A percentile compares a stretch with the other conserved stretches of the same genome.
Conservation (phyloP, 1,140 invertebrate species). For the Heliothis subflexa region DNA sequence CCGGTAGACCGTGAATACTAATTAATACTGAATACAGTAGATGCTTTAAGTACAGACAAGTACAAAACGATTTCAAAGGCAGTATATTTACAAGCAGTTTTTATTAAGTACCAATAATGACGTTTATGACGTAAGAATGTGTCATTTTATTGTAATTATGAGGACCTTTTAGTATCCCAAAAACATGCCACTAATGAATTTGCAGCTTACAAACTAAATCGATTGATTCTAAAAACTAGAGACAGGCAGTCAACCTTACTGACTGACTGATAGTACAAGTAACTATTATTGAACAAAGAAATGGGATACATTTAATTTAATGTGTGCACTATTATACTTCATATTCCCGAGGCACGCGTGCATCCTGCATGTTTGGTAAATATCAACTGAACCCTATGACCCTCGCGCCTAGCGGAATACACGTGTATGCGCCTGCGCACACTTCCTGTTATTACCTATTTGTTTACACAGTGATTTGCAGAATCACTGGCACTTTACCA, state of each 20-base stretch:
- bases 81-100: background rate
- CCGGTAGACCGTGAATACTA: slow-evolving; percentile 15
- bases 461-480: slow-evolving; percentile 7
- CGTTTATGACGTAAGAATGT: too few species aligned
- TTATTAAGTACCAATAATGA: too few species aligned
- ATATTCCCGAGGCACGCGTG: background rate
- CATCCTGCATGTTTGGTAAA: slow-evolving; percentile 33
- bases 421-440: slow-evolving; percentile 25
- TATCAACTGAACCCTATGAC: slow-evolving; percentile 17
- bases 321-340: slow-evolving; percentile 3
- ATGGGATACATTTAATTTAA: background rate
- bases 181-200: too few species aligned
- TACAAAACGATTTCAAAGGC: background rate
- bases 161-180: too few species aligned
- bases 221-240: background rate
- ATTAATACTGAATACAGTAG: background rate
- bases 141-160: too few species aligned
- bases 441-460: slow-evolving; percentile 11
- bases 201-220: too few species aligned
- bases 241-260: background rate
- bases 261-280: background rate
- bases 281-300: slow-evolving; percentile 6
- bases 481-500: slow-evolving; percentile 1
- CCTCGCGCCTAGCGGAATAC: slow-evolving; percentile 24
- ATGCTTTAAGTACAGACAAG: background rate